Base-by-base conservation (phyloP, 2,113 vertebrate genomes). In the Osmerus mordax region DNA sequence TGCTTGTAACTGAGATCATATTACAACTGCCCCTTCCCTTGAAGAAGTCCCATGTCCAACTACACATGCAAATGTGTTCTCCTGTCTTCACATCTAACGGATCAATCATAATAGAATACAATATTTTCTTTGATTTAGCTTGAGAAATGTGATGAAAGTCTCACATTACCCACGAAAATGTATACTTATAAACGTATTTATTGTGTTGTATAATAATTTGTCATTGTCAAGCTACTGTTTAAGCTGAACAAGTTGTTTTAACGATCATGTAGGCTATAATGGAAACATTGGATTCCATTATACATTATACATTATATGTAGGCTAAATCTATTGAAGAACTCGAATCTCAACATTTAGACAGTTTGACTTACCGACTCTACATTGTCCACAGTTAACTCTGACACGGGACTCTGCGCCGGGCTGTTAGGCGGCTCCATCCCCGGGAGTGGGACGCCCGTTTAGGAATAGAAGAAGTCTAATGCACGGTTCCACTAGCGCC, bases 381-480 rank as follows among this genome's bases (percentile, higher is more conserved):
- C 93, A 80, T 96, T 96, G 76, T 95, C 94, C 88, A 95, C 92
- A 16, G 93, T 94, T 78, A 94, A 91, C 83, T 95, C 94, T 87
- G 93, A 83, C 84, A 85, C 63, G 12, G 62, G 62, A 69, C 67
- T 69, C 72, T 78, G 83, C 62, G 66, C 89, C 8, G 72, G 64
- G 59, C 68, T 77, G 76, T 73, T 71, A 73, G 75, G 67, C 64
- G 78, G 72, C 60, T 87, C 86, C 86, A 83, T 85, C 58, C 64
- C 66, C 67, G 52, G 12, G 61, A 75, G 8, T 9, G 18, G 11
- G 65, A 25, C 3, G 63, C 16, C 12, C 13, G 25, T 15, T 9
- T 36, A 3, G 8, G 29, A 3, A 51, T 15, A 66, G 16, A 11
- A 51, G n/a, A 12, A 60, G 21, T 12, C 25, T 29, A 11, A 4